Conservation (phyloP, 1,140 invertebrate genomes). For the Phenacoccus solenopsis region DNA sequence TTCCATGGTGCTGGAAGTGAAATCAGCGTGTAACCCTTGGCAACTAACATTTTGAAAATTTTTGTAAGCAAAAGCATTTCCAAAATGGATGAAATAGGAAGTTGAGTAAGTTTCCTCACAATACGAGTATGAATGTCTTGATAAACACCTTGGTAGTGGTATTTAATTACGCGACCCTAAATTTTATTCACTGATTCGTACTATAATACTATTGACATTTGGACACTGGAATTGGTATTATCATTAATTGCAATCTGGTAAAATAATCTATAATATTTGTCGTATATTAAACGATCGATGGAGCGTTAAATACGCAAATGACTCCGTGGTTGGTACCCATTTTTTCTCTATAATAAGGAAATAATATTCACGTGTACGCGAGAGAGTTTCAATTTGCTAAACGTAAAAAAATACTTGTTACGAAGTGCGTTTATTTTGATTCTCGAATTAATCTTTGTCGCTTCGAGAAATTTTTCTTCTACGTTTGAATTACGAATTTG, state of each 20-base stretch:
- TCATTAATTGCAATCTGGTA: background rate
- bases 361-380: background rate
- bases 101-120: no score
- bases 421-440: background rate
- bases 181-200: background rate
- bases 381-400: background rate
- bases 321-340: background rate
- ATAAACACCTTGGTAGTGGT: background rate
- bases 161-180: background rate
- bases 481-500: background rate
- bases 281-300: background rate
- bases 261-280: slow-evolving; percentile 4
- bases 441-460: background rate
- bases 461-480: background rate
- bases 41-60: no score
- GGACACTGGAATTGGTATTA: background rate
- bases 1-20: no score
- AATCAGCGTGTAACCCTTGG: background rate
- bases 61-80: no score
- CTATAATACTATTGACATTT: background rate
- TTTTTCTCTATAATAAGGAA: background rate
- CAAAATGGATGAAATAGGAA: no score
- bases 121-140: no score
- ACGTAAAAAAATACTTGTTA: background rate
- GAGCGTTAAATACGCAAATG: background rate